Conservation (phyloP, 2,888 invertebrate species). For the Spodoptera picta region DNA sequence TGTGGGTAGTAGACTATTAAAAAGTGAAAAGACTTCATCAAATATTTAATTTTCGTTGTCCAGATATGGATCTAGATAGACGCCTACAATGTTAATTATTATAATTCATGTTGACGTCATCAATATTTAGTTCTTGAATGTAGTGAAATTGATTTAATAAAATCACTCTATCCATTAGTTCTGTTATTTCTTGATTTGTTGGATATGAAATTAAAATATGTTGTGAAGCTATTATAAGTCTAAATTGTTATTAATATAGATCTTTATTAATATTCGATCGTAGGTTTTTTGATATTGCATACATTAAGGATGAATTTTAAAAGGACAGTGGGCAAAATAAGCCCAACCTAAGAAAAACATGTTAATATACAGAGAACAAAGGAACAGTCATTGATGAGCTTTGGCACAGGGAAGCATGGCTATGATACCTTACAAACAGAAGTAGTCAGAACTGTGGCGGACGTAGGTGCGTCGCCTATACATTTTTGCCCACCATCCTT, state of each 20-base stretch:
- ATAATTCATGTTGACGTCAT: slow-evolving; percentile 33
- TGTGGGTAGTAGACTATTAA: slow-evolving; percentile 17
- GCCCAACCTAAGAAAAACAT: too few species aligned
- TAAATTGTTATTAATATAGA: background rate
- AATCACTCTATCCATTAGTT: slow-evolving; percentile 26
- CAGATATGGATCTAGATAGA: slow-evolving; percentile 10
- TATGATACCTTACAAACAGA: too few species aligned
- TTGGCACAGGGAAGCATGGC: too few species aligned
- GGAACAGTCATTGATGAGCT: too few species aligned
- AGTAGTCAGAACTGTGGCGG: too few species aligned
- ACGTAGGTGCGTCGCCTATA: too few species aligned
- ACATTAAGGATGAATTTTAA: too few species aligned
- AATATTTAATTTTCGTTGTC: slow-evolving; percentile 10
- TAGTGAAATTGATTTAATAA: slow-evolving; percentile 14
- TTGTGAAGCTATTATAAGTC: background rate
- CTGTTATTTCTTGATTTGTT: slow-evolving; percentile 19
- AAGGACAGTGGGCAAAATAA: too few species aligned
- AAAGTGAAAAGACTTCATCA: slow-evolving; percentile 17
- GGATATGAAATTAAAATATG: background rate
- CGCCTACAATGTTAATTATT: slow-evolving; percentile 24
- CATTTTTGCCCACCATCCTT: too few species aligned
- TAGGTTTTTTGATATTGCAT: too few species aligned
- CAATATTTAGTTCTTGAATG: slow-evolving; percentile 4
- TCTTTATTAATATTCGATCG: background rate
- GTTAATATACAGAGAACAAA: too few species aligned